Evolutionary conservation across 2,888 invertebrate species (phyloP).

Genomic region (Euclidia mi): DNA sequence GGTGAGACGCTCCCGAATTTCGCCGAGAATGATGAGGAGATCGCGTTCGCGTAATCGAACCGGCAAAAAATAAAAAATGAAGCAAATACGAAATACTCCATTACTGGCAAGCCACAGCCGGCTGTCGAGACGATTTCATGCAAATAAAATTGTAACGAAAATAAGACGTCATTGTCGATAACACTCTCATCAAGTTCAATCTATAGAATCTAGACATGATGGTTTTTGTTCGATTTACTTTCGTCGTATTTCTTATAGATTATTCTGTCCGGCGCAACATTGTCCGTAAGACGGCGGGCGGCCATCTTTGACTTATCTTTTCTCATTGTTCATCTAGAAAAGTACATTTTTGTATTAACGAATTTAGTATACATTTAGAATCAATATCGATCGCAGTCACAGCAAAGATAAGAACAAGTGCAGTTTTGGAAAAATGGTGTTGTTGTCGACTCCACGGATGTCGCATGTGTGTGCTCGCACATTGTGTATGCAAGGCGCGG

Average conservation of each 20-base stretch:
- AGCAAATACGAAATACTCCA: conserved; percentile 90
- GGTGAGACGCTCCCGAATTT: conserved; percentile 89
- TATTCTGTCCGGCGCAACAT: conserved; percentile 44
- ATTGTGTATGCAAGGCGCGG: conserved; percentile 89
- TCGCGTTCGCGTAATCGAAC: conserved; percentile 90
- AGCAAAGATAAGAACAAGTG: not conserved
- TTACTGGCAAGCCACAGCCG: conserved; percentile 74
- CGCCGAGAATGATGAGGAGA: conserved; percentile 86
- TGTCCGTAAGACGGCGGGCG: conserved; percentile 43
- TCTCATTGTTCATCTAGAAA: conserved; percentile 45
- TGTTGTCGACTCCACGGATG: conserved; percentile 61
- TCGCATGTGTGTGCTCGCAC: conserved; percentile 64
- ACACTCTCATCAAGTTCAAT: conserved; percentile 49
- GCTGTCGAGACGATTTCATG: conserved; percentile 71
- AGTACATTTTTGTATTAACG: conserved; percentile 33
- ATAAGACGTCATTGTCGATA: conserved; percentile 49
- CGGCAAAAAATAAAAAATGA: conserved; percentile 89
- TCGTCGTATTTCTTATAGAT: conserved; percentile 48
- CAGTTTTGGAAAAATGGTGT: conserved; percentile 32
- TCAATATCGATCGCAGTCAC: conserved; percentile 13
- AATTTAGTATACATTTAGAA: conserved; percentile 32
- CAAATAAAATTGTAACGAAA: conserved; percentile 54
- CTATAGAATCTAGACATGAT: conserved; percentile 48
- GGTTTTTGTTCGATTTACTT: conserved; percentile 47
- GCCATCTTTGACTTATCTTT: conserved; percentile 46